These are phyloP conservation scores for Novumbra hubbsi DNA, from an alignment of 2,797 vertebrate genomes.

Conservation along the genomic window DNA sequence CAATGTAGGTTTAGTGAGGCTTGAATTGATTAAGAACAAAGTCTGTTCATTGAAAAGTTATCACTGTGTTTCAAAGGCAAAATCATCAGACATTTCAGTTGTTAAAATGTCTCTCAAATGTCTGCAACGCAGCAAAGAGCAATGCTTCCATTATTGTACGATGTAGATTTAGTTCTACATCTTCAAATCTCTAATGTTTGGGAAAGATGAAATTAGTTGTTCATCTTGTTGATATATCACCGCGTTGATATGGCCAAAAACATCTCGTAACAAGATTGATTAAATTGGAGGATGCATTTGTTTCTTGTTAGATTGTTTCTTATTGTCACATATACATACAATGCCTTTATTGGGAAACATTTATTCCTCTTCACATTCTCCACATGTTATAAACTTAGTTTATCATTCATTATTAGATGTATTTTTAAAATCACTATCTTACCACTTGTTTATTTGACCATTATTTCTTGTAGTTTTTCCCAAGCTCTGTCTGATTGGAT, in stretches of 20 bases:
- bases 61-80: not conserved
- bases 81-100: not conserved
- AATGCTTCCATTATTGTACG: not conserved
- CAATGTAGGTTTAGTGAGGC: not conserved
- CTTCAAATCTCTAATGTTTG: not conserved
- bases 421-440: too few relatives aligned
- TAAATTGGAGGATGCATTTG: not conserved
- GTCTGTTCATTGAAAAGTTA: not conserved
- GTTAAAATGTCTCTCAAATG: not conserved
- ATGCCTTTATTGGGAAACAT: not conserved
- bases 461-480: too few relatives aligned
- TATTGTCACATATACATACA: constrained; percentile 1
- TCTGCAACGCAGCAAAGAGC: not conserved
- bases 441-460: too few relatives aligned
- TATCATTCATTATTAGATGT: too few relatives aligned
- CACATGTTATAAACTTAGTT: too few relatives aligned
- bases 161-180: not conserved
- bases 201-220: not conserved
- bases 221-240: too few relatives aligned
- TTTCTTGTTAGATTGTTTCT: not conserved
- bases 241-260: too few relatives aligned
- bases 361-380: too few relatives aligned
- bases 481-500: too few relatives aligned
- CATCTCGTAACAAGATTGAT: not conserved
- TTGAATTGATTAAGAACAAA: not conserved